Evolutionary conservation across 2,888 invertebrate genomes (phyloP).

Genomic region (Sialis lutaria): DNA sequence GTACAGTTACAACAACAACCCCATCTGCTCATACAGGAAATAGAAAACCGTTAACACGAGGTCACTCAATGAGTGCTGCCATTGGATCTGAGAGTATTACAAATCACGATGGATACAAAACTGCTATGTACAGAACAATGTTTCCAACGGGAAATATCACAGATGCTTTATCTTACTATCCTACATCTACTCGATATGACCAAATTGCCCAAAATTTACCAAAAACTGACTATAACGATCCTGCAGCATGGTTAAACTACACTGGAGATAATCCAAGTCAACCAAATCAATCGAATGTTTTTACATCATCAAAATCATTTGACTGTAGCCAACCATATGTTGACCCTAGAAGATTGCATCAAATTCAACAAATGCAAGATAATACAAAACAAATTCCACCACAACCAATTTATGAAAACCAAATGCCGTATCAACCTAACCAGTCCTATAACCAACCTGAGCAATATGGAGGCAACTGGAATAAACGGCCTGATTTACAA

Average conservation of each 20-base stretch:
- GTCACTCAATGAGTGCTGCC: conserved; percentile 28
- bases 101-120: conserved; percentile 46
- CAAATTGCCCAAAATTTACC: conserved; percentile 32
- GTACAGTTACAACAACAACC: conserved; percentile 21
- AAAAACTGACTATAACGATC: conserved; percentile 35
- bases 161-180: conserved; percentile 68
- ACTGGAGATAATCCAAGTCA: conserved; percentile 20
- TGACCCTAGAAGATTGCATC: conserved; percentile 15
- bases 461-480: conserved; percentile 18
- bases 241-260: conserved; percentile 36
- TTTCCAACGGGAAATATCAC: conserved; percentile 58
- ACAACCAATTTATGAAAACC: conserved; percentile 15
- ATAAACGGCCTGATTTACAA: conserved; percentile 24
- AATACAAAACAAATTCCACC: conserved; percentile 10
- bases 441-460: conserved; percentile 13
- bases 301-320: conserved; percentile 43
- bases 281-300: conserved; percentile 36
- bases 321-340: conserved; percentile 23
- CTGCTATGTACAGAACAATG: conserved; percentile 43
- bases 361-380: conserved; percentile 14
- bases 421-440: conserved; percentile 5
- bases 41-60: conserved; percentile 35
- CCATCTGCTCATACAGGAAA: conserved; percentile 14
- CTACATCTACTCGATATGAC: conserved; percentile 47
- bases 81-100: conserved; percentile 29